A percentile compares a stretch with the other conserved stretches of the same genome.
These are phyloP conservation scores for Tetraneura akinire DNA, from an alignment of 1,140 invertebrate species.

Conservation along the genomic window DNA sequence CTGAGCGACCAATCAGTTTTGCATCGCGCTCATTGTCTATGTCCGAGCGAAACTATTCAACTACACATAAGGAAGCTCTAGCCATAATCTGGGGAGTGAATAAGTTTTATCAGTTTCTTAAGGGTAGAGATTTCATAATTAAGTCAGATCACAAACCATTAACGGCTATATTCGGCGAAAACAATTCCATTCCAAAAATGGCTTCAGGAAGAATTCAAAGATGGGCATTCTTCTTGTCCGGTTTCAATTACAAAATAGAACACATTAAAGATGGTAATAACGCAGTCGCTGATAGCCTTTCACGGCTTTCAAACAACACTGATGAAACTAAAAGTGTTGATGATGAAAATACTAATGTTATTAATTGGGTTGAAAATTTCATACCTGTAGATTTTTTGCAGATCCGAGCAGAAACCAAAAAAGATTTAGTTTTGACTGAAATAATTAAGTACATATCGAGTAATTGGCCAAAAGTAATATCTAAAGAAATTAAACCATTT, in stretches of 20 bases:
- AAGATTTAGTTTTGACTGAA: no score
- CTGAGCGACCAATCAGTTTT: slow-evolving; percentile 59
- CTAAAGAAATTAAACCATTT: no score
- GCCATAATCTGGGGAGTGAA: slow-evolving; percentile 62
- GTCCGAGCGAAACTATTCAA: slow-evolving; percentile 59
- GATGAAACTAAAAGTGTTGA: not conserved
- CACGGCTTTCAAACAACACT: slow-evolving; percentile 55
- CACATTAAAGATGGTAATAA: slow-evolving; percentile 56
- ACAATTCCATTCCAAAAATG: slow-evolving; percentile 57
- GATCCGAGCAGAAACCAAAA: no score
- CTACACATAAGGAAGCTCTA: slow-evolving; percentile 63
- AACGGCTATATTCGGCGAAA: slow-evolving; percentile 58
- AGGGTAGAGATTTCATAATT: slow-evolving; percentile 61
- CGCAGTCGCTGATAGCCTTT: slow-evolving; percentile 56
- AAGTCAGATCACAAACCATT: slow-evolving; percentile 62
- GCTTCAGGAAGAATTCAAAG: slow-evolving; percentile 57
- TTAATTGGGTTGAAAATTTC: no score
- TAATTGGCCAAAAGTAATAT: no score
- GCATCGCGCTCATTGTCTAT: slow-evolving; percentile 56
- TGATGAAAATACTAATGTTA: not conserved
- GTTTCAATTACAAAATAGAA: slow-evolving; percentile 58
- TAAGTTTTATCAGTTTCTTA: slow-evolving; percentile 63
- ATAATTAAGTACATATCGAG: no score
- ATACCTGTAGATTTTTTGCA: no score
- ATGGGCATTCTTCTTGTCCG: slow-evolving; percentile 58